These are phyloP conservation scores for Drosophila limbata DNA, from an alignment of 2,888 invertebrate species.

Conservation along the genomic window DNA sequence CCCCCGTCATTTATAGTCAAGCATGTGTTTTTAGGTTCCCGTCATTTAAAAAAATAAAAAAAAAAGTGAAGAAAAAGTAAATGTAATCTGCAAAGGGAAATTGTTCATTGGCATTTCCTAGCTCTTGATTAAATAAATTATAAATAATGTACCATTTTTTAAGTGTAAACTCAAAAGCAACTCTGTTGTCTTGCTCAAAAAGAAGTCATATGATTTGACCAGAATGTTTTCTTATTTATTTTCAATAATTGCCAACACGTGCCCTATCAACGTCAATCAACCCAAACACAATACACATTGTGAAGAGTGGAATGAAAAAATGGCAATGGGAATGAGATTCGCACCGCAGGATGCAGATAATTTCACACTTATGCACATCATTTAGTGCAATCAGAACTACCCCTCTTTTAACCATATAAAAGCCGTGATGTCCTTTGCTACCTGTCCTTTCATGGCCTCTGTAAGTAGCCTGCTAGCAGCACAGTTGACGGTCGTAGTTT, in stretches of 20 bases:
- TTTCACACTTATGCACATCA: constrained; percentile 76
- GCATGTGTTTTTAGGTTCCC: too few relatives aligned
- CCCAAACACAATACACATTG: constrained; percentile 54
- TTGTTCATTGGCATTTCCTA: too few relatives aligned
- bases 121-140: too few relatives aligned
- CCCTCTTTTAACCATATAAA: constrained; percentile 61
- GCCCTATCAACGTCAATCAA: constrained; percentile 82
- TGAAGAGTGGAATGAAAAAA: neutral
- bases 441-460: constrained; percentile 34
- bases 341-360: constrained; percentile 53
- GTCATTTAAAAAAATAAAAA: too few relatives aligned
- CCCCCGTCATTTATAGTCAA: too few relatives aligned
- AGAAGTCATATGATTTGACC: constrained; percentile 60
- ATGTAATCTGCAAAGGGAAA: too few relatives aligned
- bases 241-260: constrained; percentile 83
- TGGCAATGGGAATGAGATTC: constrained; percentile 6
- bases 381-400: constrained; percentile 67
- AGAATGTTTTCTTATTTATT: constrained; percentile 68
- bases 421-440: constrained; percentile 12
- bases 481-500: constrained; percentile 53
- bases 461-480: constrained; percentile 71
- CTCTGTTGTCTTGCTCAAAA: constrained; percentile 37
- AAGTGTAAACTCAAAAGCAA: too few relatives aligned
- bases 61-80: too few relatives aligned
- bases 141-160: too few relatives aligned